A percentile compares a stretch with the other conserved stretches of the same genome.
These are phyloP conservation scores for Drosophila histrio DNA, from an alignment of 2,888 invertebrate species.

Conservation along the genomic window DNA sequence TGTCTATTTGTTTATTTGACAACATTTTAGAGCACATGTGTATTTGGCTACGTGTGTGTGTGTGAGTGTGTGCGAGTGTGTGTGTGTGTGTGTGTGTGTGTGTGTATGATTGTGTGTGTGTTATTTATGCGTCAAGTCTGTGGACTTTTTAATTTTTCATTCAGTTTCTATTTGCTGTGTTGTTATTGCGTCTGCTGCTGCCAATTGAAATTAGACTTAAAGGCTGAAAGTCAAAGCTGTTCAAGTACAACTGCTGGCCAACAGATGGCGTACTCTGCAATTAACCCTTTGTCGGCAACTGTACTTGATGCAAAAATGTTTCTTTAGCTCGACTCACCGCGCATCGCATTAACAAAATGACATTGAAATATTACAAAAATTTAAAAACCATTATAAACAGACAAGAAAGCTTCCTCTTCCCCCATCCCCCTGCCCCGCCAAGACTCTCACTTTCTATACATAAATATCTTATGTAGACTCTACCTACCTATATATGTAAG, in stretches of 20 bases:
- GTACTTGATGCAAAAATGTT: slow-evolving; percentile 37
- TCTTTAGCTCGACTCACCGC: slow-evolving; percentile 12
- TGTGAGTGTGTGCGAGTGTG: neutral
- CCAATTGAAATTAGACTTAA: slow-evolving; percentile 39
- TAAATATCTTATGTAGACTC: slow-evolving; percentile 56
- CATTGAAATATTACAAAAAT: slow-evolving; percentile 76
- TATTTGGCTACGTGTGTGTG: too few relatives aligned
- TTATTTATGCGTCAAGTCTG: slow-evolving; percentile 35
- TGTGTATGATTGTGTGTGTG: slow-evolving; percentile 13
- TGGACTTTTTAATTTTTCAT: slow-evolving; percentile 53
- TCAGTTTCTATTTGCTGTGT: slow-evolving; percentile 22
- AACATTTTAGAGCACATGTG: slow-evolving; percentile 61
- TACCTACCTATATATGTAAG: slow-evolving; percentile 21
- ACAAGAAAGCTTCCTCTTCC: slow-evolving; percentile 32
- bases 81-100: neutral
- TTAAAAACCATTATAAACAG: slow-evolving; percentile 77
- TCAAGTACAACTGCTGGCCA: slow-evolving; percentile 25
- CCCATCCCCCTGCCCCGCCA: neutral
- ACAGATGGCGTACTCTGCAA: slow-evolving; percentile 49
- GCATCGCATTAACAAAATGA: slow-evolving; percentile 65
- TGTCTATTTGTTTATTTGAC: slow-evolving; percentile 73
- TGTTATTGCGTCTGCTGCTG: neutral
- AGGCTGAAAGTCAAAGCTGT: neutral
- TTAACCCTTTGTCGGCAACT: slow-evolving; percentile 47
- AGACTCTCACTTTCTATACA: slow-evolving; percentile 10